Evolutionary conservation across 2,888 invertebrate genomes (phyloP).

Genomic region (Mimachlamys varia): DNA sequence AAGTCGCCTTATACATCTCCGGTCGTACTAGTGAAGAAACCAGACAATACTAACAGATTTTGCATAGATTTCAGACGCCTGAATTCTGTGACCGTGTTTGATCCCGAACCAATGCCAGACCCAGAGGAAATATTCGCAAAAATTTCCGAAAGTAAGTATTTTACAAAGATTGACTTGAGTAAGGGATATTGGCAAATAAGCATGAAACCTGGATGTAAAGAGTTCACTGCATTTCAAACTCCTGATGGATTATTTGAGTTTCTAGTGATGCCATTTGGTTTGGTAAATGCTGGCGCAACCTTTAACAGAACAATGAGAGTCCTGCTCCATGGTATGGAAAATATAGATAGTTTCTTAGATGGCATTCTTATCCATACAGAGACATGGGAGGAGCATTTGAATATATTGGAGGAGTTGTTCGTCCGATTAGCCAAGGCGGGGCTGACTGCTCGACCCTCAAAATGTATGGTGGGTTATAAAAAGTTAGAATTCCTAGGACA

Average conservation of each 20-base stretch:
- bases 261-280: constrained; percentile 50
- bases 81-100: constrained; percentile 52
- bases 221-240: constrained; percentile 48
- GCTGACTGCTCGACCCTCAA: constrained; percentile 36
- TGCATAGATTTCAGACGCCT: constrained; percentile 54
- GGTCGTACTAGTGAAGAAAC: constrained; percentile 50
- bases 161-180: constrained; percentile 49
- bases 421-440: neutral
- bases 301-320: constrained; percentile 50
- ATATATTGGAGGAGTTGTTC: constrained; percentile 8
- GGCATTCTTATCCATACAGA: constrained; percentile 20
- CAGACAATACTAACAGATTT: constrained; percentile 49
- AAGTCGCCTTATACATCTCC: constrained; percentile 52
- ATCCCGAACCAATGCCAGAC: constrained; percentile 52
- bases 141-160: constrained; percentile 43
- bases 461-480: constrained; percentile 38
- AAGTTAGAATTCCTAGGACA: constrained; percentile 39
- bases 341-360: constrained; percentile 32
- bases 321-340: constrained; percentile 1
- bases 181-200: constrained; percentile 55
- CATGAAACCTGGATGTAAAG: too few relatives aligned
- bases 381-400: constrained; percentile 39
- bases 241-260: constrained; percentile 42
- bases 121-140: constrained; percentile 50
- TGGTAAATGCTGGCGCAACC: constrained; percentile 40